Evolutionary conservation across 2,113 vertebrate genomes (phyloP).

Genomic region (Anoplopoma fimbria): DNA sequence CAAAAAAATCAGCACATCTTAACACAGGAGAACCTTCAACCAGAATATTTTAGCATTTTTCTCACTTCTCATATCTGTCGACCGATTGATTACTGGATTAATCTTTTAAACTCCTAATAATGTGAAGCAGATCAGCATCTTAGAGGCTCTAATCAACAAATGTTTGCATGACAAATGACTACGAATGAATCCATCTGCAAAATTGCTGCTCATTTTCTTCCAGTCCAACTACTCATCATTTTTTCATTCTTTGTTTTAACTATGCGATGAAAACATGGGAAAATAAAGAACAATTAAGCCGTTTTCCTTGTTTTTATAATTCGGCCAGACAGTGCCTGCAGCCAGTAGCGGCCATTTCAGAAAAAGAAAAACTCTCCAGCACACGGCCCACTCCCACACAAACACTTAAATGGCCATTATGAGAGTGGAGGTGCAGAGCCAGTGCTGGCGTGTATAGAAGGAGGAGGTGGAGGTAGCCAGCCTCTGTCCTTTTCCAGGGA

Average conservation of each 20-base stretch:
- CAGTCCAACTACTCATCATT: neutral
- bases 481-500: slow-evolving; percentile 72
- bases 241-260: neutral
- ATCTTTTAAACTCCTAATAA: neutral
- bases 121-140: neutral
- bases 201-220: neutral
- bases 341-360: slow-evolving; percentile 54
- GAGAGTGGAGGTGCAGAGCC: slow-evolving; percentile 49
- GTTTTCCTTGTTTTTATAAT: neutral
- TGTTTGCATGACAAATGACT: neutral
- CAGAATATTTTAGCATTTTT: neutral
- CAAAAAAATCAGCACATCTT: too few relatives aligned
- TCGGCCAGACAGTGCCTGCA: neutral
- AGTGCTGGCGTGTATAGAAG: slow-evolving; percentile 28
- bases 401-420: slow-evolving; percentile 63
- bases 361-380: slow-evolving; percentile 34
- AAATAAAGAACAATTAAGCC: neutral
- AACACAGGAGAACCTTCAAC: neutral
- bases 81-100: neutral
- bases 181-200: neutral
- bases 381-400: slow-evolving; percentile 55
- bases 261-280: neutral
- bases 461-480: slow-evolving; percentile 52
- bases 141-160: neutral
- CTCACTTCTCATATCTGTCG: too few relatives aligned